A percentile compares a stretch with the other conserved stretches of the same genome.
phyloP scores from a whole-genome alignment of 2,113 vertebrate species.

The Zapus hudsonius region DNA sequence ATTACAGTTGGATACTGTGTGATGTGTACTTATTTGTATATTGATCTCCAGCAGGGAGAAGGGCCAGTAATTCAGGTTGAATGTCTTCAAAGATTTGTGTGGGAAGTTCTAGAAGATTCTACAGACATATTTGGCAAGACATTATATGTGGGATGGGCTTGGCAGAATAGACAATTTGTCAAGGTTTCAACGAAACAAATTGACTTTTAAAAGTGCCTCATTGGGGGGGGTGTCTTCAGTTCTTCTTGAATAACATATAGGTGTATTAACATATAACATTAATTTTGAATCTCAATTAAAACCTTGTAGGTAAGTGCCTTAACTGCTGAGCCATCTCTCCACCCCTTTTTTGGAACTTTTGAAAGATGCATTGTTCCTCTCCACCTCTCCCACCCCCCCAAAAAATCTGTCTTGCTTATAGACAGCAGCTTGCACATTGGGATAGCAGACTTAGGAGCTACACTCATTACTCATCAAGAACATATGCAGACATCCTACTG shows the following conservation, averaged over 20 bases:
- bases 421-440: neutral
- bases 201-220: neutral
- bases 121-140: neutral
- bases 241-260: neutral
- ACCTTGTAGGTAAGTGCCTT: too few species aligned
- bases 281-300: too few species aligned
- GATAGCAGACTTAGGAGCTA: neutral
- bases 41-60: neutral
- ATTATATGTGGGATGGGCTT: slow-evolving; percentile 1
- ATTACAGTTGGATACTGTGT: neutral
- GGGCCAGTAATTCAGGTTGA: neutral
- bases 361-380: neutral
- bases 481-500: neutral
- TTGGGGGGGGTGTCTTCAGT: neutral
- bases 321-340: too few species aligned
- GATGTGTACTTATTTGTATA: neutral
- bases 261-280: neutral
- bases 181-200: neutral
- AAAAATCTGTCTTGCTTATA: neutral
- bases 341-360: neutral
- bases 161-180: neutral
- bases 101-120: neutral
- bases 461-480: neutral
- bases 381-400: too few species aligned
- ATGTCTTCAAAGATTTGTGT: neutral